phyloP scores from a whole-genome alignment of 2,797 vertebrate genomes.

The Avahi laniger region DNA sequence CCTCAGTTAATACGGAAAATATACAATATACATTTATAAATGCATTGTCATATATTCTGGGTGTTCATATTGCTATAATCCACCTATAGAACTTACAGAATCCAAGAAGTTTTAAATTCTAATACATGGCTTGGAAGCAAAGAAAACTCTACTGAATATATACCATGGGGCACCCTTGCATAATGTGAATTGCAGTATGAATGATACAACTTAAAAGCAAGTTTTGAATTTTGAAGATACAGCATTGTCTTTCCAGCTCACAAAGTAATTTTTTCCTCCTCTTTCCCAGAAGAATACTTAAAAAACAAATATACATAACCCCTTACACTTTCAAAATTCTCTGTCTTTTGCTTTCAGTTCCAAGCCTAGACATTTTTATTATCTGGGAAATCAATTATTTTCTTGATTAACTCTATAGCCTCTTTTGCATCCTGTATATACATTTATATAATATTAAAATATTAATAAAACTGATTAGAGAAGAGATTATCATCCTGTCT shows the following conservation, averaged over 20 bases:
- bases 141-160: not conserved
- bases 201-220: not conserved
- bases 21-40: not conserved
- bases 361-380: not conserved
- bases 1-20: not conserved
- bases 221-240: not conserved
- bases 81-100: not conserved
- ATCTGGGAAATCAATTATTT: not conserved
- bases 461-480: not conserved
- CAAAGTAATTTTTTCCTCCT: not conserved
- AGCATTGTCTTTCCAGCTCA: not conserved
- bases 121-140: not conserved
- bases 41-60: not conserved
- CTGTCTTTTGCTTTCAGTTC: slow-evolving; percentile 29
- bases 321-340: not conserved
- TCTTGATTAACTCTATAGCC: not conserved
- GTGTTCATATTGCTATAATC: not conserved
- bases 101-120: not conserved
- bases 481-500: not conserved
- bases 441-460: not conserved
- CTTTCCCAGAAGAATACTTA: not conserved
- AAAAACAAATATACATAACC: not conserved
- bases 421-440: not conserved
- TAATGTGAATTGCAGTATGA: not conserved
- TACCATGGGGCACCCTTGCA: not conserved